These are phyloP conservation scores for Indri indri DNA, from an alignment of 2,113 vertebrate species.

Conservation along the genomic window DNA sequence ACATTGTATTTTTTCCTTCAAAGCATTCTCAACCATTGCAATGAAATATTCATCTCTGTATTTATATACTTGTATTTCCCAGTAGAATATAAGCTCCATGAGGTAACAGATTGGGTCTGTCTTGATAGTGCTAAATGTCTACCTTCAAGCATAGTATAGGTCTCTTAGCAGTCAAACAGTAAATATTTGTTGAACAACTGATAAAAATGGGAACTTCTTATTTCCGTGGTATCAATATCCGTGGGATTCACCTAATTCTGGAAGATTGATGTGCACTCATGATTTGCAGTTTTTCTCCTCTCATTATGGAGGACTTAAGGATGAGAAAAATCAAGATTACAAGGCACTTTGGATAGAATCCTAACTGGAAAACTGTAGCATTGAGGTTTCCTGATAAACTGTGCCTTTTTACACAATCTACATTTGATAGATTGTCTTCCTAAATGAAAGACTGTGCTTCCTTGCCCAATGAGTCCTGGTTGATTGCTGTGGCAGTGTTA, in stretches of 20 bases:
- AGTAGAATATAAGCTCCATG: background rate
- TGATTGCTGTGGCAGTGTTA: too few relatives aligned
- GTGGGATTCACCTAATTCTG: background rate
- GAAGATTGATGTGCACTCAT: background rate
- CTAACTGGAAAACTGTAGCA: background rate
- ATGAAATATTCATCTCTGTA: background rate
- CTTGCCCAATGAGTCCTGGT: background rate
- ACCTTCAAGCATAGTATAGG: background rate
- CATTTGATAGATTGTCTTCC: background rate
- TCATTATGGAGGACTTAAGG: background rate
- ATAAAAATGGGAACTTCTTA: background rate
- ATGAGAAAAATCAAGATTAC: background rate
- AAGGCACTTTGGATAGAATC: background rate
- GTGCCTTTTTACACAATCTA: background rate
- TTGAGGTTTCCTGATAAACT: background rate
- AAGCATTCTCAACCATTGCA: background rate
- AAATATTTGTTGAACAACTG: background rate
- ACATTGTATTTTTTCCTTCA: background rate
- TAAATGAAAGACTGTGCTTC: background rate
- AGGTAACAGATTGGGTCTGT: background rate
- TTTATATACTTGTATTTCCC: background rate
- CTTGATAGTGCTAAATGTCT: background rate
- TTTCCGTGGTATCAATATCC: background rate
- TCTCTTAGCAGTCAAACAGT: background rate
- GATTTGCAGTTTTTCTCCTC: background rate